A percentile compares a stretch with the other conserved stretches of the same genome.
Evolutionary conservation across 2,797 vertebrate species (phyloP).

Genomic region (Urosaurus nigricauda): DNA sequence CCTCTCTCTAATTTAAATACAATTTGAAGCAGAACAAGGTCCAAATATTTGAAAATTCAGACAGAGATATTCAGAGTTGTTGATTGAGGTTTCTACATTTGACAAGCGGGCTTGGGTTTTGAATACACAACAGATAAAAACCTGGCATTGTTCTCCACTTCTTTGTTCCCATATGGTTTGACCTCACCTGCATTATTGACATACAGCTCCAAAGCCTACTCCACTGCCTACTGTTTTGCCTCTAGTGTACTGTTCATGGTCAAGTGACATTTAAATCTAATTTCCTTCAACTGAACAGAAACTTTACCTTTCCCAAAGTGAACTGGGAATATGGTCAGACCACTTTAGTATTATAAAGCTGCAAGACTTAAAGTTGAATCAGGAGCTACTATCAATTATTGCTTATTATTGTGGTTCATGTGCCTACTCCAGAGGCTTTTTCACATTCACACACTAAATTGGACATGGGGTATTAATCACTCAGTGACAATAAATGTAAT

Average conservation of each 20-base stretch:
- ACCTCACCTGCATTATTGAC: neutral
- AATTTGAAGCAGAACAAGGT: neutral
- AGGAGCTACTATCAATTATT: constrained; percentile 7
- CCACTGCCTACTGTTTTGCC: neutral
- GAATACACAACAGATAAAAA: neutral
- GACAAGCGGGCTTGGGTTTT: neutral
- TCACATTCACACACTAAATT: neutral
- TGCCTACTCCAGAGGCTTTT: neutral
- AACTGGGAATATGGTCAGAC: neutral
- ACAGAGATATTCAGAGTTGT: neutral
- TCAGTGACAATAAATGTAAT: constrained; percentile 9
- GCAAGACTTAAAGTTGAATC: neutral
- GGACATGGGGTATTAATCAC: constrained; percentile 17
- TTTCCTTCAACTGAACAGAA: neutral
- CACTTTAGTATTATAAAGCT: constrained; percentile 1
- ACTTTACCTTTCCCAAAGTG: neutral
- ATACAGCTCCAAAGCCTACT: neutral
- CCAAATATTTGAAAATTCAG: neutral
- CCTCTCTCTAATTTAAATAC: no score
- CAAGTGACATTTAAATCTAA: neutral
- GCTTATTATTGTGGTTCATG: constrained; percentile 1
- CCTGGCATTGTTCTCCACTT: neutral
- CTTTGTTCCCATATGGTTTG: neutral
- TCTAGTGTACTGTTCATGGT: neutral
- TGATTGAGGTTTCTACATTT: no score